phyloP scores from a whole-genome alignment of 2,113 vertebrate species.

The Cardinalis cardinalis region DNA sequence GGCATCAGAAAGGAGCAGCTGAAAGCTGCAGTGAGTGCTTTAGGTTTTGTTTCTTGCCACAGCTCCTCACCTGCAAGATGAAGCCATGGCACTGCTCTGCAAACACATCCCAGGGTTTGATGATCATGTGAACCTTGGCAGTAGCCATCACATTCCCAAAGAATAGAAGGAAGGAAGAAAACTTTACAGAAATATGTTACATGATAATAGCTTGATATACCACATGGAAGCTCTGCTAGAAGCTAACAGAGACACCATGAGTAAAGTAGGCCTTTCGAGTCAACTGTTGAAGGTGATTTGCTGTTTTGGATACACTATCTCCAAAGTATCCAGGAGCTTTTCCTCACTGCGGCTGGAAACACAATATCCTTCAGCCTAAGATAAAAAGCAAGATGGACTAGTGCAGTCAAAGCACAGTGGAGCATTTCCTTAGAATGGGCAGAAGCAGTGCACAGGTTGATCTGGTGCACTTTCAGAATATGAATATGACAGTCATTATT shows the following conservation, averaged over 20 bases:
- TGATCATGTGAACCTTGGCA: rapidly evolving
- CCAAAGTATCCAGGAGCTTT: not conserved
- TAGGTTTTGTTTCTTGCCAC: not conserved
- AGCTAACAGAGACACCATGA: not conserved
- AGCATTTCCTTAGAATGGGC: not conserved
- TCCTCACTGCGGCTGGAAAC: not conserved
- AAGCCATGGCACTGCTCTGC: not conserved
- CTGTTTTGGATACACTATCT: not conserved
- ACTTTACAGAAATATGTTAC: not conserved
- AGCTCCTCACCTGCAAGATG: not conserved
- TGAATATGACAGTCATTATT: not conserved
- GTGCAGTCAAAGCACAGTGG: not conserved
- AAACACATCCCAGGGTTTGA: not conserved
- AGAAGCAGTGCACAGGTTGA: not conserved
- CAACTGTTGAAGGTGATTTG: not conserved
- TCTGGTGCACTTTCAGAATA: not conserved
- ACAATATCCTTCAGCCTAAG: not conserved
- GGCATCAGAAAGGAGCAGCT: not conserved
- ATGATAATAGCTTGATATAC: not conserved
- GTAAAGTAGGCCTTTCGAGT: not conserved
- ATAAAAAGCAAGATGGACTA: not conserved
- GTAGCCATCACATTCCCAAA: not conserved
- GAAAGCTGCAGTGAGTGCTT: not conserved
- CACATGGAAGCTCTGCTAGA: not conserved
- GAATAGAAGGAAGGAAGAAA: not conserved